Evolutionary conservation across 2,797 vertebrate genomes (phyloP), one percentile per base, ranked within the genome.

Genomic region (Meriones psammophilus): DNA sequence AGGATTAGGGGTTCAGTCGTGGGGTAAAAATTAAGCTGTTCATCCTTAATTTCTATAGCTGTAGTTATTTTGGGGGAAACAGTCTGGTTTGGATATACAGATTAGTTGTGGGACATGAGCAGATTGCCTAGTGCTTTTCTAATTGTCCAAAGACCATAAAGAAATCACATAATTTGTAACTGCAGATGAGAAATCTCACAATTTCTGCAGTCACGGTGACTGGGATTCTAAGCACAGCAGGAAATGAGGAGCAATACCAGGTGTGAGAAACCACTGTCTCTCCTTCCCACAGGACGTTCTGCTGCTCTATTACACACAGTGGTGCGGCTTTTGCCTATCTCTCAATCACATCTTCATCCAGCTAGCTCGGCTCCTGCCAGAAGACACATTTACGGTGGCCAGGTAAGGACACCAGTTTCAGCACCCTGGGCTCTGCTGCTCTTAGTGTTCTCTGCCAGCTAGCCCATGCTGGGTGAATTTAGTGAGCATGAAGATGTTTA

Each of bases 311-410:
- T 99, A 99, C 0, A 98, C 99, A 9, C 98, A 97, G 33, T 99
- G 99, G 99, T 99, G 99, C 30, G 99, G 99, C 96, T 99, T 99
- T 97, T 99, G 99, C 97, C 97, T 98, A 71, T 98, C 98, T 92
- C 98, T 99, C 96, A 98, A 99, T 97, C 99, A 99, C 73, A 18
- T 99, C 95, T 99, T 99, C 69, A 98, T 99, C 98, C 99, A 99
- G 94, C 98, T 99, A 91, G 99, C 99, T 95, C 98, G 98, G 17
- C 98, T 99, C 69, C 96, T 99, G 93, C 99, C 99, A 94, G 98
- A 98, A 0, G 99, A 99, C 92, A 98, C 97, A 86, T 98, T 99
- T 98, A 98, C 97, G 1, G 99, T 99, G 96, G 99, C 99, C 92
- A 99, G 99, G 99, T 99, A 98, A 98, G 93, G 81, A 79, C n/a